Conservation (phyloP, 2,797 vertebrate species). For the Decapterus maruadsi region DNA sequence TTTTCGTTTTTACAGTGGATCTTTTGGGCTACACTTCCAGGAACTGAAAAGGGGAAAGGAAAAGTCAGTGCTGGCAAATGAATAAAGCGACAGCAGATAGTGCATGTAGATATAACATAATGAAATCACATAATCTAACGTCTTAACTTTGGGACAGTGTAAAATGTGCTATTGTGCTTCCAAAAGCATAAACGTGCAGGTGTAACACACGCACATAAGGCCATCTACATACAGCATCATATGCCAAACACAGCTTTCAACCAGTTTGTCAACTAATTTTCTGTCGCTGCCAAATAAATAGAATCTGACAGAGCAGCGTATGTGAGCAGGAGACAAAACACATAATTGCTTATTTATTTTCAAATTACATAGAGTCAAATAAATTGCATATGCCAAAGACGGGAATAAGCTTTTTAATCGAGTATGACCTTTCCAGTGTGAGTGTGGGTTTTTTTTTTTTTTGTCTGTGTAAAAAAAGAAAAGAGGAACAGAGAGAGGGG, state of each 20-base stretch:
- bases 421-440: conserved; percentile 54
- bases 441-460: conserved; percentile 26
- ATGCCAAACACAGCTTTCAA: conserved; percentile 20
- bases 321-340: conserved; percentile 38
- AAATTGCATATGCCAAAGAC: conserved; percentile 50
- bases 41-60: background rate
- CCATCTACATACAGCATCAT: conserved; percentile 4
- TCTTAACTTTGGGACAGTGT: background rate
- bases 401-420: conserved; percentile 67
- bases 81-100: background rate
- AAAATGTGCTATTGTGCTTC: background rate
- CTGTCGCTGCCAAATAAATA: conserved; percentile 34
- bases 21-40: conserved; percentile 16
- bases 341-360: conserved; percentile 63
- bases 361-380: conserved; percentile 57
- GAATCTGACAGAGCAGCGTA: conserved; percentile 26
- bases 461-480: conserved; percentile 26
- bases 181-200: conserved; percentile 1
- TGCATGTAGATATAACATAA: background rate
- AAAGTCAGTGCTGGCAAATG: background rate
- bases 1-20: conserved; percentile 6
- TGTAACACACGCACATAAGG: background rate
- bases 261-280: conserved; percentile 25
- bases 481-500: conserved; percentile 30
- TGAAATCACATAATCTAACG: background rate